These are phyloP conservation scores for Hapalemur alaotrensis DNA, from an alignment of 2,797 vertebrate genomes.

Conservation along the genomic window DNA sequence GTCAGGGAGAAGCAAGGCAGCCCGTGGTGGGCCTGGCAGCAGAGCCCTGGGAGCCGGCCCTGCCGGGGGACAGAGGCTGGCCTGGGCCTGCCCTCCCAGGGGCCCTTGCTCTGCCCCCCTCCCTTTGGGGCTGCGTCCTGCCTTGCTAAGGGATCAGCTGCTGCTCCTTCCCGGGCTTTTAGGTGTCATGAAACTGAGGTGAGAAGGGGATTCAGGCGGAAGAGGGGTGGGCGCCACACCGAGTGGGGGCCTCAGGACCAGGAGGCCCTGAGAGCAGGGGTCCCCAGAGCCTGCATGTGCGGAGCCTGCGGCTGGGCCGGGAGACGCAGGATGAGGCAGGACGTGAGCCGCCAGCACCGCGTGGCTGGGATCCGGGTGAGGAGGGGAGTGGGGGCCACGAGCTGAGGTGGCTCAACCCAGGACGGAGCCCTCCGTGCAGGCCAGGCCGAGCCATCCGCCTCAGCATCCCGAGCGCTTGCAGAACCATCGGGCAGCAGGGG, in stretches of 20 bases:
- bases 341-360: background rate
- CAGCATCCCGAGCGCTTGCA: background rate
- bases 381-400: background rate
- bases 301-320: background rate
- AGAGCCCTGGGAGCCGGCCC: background rate
- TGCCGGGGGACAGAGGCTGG: background rate
- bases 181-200: background rate
- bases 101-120: background rate
- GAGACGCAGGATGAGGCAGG: background rate
- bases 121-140: background rate
- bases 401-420: background rate
- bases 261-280: background rate
- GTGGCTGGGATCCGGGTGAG: background rate
- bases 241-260: background rate
- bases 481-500: background rate
- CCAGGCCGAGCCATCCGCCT: background rate
- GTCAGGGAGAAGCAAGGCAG: background rate
- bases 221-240: background rate
- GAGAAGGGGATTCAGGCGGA: background rate
- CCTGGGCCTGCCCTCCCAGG: background rate
- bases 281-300: background rate
- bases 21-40: background rate
- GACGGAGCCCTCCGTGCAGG: background rate
- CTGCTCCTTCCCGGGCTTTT: background rate
- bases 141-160: background rate